Base-by-base conservation (phyloP, 2,113 vertebrate genomes). In the Agapornis roseicollis region DNA sequence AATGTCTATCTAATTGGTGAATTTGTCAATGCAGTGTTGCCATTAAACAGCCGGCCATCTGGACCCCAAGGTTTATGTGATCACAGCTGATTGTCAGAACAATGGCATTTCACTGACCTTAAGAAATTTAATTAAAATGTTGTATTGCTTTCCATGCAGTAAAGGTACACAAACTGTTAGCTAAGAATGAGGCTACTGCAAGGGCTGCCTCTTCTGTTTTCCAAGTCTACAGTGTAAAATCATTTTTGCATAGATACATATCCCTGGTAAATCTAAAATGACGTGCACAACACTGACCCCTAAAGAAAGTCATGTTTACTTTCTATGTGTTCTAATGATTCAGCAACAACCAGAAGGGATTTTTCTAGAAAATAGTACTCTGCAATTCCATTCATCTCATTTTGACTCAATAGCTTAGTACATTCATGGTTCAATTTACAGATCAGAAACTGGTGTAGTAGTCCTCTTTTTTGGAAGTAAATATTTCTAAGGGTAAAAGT, bases 1-100 rank as follows among this genome's bases (percentile, higher is more conserved):
- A 98, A 98, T 97, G 96, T 71, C 93, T 90, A 90, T 96, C 96
- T 98, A 96, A 97, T 97, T 97, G 96, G 92, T 89, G 83, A 96
- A 97, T 96, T 97, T 96, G 95, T 97, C 97, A 97, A 69, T 93
- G 95, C 86, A 78, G 93, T 81, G 93, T 86, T 96, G 87, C 91
- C 95, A 96, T 91, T 97, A 97, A 97, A 95, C 64, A 96, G 58
- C 84, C 87, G 97, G 94, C 91, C 96, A 88, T 96, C 96, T 96
- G 88, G 93, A 96, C 90, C 86, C 94, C 80, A 28, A 96, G 92
- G 73, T 96, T 96, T 97, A 95, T 96, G 80, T 95, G 94, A 97
- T 97, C 94, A 93, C 93, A 89, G 93, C 56, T 93, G 86, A 95
- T 77, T 95, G 90, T 97, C 92, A 93, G 97, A 97, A 94, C 81